Evolutionary conservation across 2,113 vertebrate genomes (phyloP), one percentile per base, ranked within the genome.

Genomic region (Leucoraja erinaceus): DNA sequence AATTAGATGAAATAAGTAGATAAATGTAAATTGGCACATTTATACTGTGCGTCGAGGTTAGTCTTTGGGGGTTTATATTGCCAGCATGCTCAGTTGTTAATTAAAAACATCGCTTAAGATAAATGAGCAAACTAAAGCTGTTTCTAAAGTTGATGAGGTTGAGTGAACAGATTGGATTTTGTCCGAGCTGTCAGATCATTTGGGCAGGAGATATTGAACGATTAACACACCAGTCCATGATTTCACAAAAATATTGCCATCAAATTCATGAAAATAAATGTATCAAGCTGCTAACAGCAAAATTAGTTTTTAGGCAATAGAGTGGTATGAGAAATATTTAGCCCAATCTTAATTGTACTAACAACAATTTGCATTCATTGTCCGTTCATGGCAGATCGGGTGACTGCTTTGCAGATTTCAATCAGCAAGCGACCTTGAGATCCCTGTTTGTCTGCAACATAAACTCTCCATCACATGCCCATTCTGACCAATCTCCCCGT

Each of bases 131-230:
- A 22, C 86, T 90, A n/a, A 68, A 68, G 63, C 86, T 38, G 66
- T 68, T 90, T 63, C 86, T 84, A 9, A 68, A 66, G 66, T 38
- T 90, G 88, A 66, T 90, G 63, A 70, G 63, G 63, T 70, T 90
- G 63, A 9, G 22, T 84, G 81, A 38, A 38, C 88, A 90, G 88
- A 90, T 68, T 90, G 31, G 63, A 61, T 90, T 90, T 90, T 70
- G 16, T 90, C 61, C 16, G 8, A 1, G 31, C 54, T 90, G 63
- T 90, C 63, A 70, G 16, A 70, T 70, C 66, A 90, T 90, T 90
- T 31, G 54, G 88, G 31, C 9, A 68, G 11, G 33, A 90, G n/a
- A 63, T 68, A 33, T 90, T 90, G 59, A 90, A 68, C n/a, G 66
- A 68, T 90, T n/a, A 68, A 14, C 61, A 20, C 31, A 47, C n/a